phyloP scores from a whole-genome alignment of 2,888 invertebrate genomes.

The Orchesella flavescens region DNA sequence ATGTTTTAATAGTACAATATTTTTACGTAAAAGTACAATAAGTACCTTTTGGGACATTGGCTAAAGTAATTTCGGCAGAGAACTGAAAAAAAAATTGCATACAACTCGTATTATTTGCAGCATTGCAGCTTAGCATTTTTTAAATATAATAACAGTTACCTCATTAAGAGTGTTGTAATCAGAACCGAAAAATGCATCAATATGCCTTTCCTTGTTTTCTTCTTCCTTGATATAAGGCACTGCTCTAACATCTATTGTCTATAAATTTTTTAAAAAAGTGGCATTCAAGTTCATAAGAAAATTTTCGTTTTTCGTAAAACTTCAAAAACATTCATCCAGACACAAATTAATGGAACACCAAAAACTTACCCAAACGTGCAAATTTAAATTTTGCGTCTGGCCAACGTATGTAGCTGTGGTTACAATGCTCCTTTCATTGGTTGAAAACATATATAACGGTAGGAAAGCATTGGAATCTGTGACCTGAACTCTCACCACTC shows the following conservation, averaged over 20 bases:
- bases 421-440: conserved; percentile 38
- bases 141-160: no score
- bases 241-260: conserved; percentile 25
- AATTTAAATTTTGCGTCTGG: neutral
- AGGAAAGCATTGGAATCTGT: conserved; percentile 37
- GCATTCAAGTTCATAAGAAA: no score
- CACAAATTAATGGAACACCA: no score
- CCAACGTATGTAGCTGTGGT: neutral
- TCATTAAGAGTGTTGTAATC: conserved; percentile 60
- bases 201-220: neutral
- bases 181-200: conserved; percentile 66
- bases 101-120: no score
- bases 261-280: neutral
- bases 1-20: no score
- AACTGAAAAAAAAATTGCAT: no score
- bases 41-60: conserved; percentile 48
- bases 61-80: conserved; percentile 39
- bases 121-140: no score
- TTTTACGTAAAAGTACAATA: no score
- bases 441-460: conserved; percentile 55
- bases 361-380: conserved; percentile 47
- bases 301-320: no score
- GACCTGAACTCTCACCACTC: conserved; percentile 33
- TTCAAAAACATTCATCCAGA: no score
- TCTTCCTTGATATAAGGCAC: conserved; percentile 7